Evolutionary conservation across 2,888 invertebrate genomes (phyloP).

Genomic region (Mechanitis mazaeus): DNA sequence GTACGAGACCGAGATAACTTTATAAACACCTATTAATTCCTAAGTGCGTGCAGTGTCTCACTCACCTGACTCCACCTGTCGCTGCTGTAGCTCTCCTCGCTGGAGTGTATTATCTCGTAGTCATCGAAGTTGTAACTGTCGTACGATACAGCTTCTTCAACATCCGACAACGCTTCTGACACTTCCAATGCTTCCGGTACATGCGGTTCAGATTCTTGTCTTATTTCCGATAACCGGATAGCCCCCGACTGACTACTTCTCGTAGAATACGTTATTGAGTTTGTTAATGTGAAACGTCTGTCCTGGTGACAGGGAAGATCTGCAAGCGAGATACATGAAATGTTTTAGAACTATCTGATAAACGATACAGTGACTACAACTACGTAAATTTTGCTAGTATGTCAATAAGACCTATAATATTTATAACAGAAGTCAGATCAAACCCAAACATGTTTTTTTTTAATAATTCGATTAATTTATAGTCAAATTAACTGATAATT

Average conservation of each 20-base stretch:
- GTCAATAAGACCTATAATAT: too few relatives aligned
- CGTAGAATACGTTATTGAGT: constrained; percentile 55
- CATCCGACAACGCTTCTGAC: constrained; percentile 43
- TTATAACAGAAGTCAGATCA: too few relatives aligned
- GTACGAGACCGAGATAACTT: too few relatives aligned
- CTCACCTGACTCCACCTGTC: constrained; percentile 38
- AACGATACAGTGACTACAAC: too few relatives aligned
- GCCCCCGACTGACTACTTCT: constrained; percentile 33
- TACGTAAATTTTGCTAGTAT: too few relatives aligned
- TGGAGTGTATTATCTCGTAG: constrained; percentile 59
- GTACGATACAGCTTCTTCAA: constrained; percentile 56
- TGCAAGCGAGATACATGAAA: constrained; percentile 29
- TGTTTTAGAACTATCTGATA: too few relatives aligned
- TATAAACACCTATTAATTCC: too few relatives aligned
- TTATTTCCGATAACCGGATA: constrained; percentile 11
- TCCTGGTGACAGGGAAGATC: constrained; percentile 69
- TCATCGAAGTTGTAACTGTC: constrained; percentile 63
- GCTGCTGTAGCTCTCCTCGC: constrained; percentile 45
- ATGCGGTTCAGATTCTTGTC: background rate
- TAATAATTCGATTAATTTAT: too few relatives aligned
- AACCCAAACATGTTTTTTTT: too few relatives aligned
- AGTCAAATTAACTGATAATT: too few relatives aligned
- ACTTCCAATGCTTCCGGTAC: background rate
- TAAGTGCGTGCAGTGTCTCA: background rate
- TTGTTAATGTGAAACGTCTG: constrained; percentile 47